Evolutionary conservation across 2,113 vertebrate species (phyloP).

Genomic region (Paracanthobrama guichenoti): DNA sequence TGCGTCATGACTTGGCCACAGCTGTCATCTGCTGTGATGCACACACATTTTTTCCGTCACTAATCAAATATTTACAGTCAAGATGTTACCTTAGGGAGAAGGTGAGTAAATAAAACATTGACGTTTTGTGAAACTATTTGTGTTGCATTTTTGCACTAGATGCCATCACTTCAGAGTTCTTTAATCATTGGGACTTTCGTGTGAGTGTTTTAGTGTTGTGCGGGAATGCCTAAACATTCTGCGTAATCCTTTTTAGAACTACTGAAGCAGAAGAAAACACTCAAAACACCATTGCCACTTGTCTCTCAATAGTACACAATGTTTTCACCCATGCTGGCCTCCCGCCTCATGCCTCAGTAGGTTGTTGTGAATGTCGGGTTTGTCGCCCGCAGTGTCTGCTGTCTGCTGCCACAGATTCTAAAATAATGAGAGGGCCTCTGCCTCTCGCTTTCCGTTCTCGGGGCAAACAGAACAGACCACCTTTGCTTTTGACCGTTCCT

Average conservation of each 20-base stretch:
- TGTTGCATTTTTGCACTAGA: background rate
- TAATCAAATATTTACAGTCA: constrained; percentile 66
- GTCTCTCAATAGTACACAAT: constrained; percentile 44
- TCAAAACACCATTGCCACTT: constrained; percentile 49
- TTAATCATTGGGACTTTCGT: background rate
- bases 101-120: constrained; percentile 24
- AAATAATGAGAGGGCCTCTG: constrained; percentile 57
- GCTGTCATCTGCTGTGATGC: constrained; percentile 64
- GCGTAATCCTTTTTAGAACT: constrained; percentile 41
- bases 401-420: constrained; percentile 44
- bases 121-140: background rate
- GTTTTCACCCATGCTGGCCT: constrained; percentile 4
- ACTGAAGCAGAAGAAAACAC: constrained; percentile 52
- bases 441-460: constrained; percentile 26
- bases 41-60: constrained; percentile 66
- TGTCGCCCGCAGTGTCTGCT: constrained; percentile 52
- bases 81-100: constrained; percentile 49
- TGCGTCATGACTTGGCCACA: constrained; percentile 52
- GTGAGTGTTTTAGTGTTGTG: background rate
- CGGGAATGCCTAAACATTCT: constrained; percentile 32
- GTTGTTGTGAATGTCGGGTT: constrained; percentile 37
- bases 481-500: constrained; percentile 55
- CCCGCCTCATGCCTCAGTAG: constrained; percentile 21
- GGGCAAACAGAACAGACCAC: constrained; percentile 53
- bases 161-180: background rate